phyloP scores from a whole-genome alignment of 2,113 vertebrate species.

The Austrofundulus limnaeus region DNA sequence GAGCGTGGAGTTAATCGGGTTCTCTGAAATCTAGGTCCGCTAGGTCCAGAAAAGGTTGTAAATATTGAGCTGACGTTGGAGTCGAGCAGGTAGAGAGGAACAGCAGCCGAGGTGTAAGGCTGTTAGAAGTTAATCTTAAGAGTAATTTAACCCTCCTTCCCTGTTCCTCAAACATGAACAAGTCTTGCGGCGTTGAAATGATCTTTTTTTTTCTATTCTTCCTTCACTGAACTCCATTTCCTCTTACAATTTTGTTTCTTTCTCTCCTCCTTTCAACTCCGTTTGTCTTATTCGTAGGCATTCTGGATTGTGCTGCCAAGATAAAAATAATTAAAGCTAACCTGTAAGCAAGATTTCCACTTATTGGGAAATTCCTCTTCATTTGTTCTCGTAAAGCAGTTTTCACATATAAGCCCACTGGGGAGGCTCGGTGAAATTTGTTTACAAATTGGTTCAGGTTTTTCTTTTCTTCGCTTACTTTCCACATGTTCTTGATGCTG shows the following conservation, averaged over 20 bases:
- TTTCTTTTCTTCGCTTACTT: not conserved
- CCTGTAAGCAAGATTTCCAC: not conserved
- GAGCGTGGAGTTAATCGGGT: slow-evolving; percentile 53
- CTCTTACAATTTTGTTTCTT: slow-evolving; percentile 35
- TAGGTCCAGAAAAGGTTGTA: slow-evolving; percentile 44
- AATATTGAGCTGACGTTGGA: slow-evolving; percentile 54
- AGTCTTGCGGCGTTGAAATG: slow-evolving; percentile 7
- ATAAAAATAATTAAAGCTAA: not conserved
- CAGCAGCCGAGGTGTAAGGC: slow-evolving; percentile 33
- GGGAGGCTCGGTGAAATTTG: not conserved
- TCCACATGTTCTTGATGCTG: not conserved
- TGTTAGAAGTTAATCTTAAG: slow-evolving; percentile 53
- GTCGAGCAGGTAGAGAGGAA: slow-evolving; percentile 26
- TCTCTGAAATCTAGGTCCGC: slow-evolving; percentile 48
- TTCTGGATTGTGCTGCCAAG: not conserved
- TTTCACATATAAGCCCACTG: not conserved
- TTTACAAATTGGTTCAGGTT: not conserved
- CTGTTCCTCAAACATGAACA: slow-evolving; percentile 9
- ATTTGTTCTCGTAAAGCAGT: not conserved
- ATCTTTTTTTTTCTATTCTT: slow-evolving; percentile 17
- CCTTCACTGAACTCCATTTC: slow-evolving; percentile 14
- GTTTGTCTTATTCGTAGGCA: not conserved
- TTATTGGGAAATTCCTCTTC: not conserved
- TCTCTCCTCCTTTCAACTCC: not conserved
- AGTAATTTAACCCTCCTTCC: slow-evolving; percentile 34